phyloP scores from a whole-genome alignment of 2,888 invertebrate species.

The Ophioninae sp. region DNA sequence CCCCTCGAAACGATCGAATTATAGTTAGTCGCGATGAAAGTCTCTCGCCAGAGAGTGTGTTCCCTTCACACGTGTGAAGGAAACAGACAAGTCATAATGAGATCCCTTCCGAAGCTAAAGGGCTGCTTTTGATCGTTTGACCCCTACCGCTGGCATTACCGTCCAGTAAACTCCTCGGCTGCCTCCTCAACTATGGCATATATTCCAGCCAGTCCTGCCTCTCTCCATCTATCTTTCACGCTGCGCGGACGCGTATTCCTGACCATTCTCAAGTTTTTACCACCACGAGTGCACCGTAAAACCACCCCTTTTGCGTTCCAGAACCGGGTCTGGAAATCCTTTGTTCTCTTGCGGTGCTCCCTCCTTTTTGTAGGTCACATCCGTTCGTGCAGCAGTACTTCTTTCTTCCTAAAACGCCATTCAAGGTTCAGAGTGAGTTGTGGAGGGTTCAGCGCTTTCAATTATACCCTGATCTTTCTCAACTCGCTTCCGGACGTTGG shows the following conservation, averaged over 20 bases:
- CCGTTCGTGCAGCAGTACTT: slow-evolving; percentile 37
- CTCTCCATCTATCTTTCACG: slow-evolving; percentile 22
- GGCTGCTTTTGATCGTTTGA: slow-evolving; percentile 62
- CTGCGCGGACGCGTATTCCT: slow-evolving; percentile 56
- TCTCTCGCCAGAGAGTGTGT: slow-evolving; percentile 21
- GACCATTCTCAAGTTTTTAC: slow-evolving; percentile 64
- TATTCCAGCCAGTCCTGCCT: slow-evolving; percentile 42
- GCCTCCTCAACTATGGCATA: slow-evolving; percentile 57
- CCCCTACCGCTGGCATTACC: slow-evolving; percentile 33
- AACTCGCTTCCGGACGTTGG: slow-evolving; percentile 37
- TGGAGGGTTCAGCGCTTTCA: slow-evolving; percentile 36
- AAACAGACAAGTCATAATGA: slow-evolving; percentile 62
- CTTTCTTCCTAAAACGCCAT: slow-evolving; percentile 52
- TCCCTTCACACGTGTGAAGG: slow-evolving; percentile 28
- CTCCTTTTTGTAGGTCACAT: slow-evolving; percentile 55
- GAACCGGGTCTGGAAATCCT: slow-evolving; percentile 35
- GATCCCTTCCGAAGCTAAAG: slow-evolving; percentile 66
- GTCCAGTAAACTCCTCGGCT: slow-evolving; percentile 47
- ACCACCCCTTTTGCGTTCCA: slow-evolving; percentile 50
- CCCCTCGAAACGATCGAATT: slow-evolving; percentile 71
- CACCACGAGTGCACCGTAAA: slow-evolving; percentile 32
- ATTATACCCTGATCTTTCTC: slow-evolving; percentile 68
- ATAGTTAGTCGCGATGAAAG: slow-evolving; percentile 59
- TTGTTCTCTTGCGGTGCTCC: slow-evolving; percentile 50
- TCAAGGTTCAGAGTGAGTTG: slow-evolving; percentile 30